Evolutionary conservation across 1,140 invertebrate genomes (phyloP).

Genomic region (Pachyrhynchus sulphureomaculatus): DNA sequence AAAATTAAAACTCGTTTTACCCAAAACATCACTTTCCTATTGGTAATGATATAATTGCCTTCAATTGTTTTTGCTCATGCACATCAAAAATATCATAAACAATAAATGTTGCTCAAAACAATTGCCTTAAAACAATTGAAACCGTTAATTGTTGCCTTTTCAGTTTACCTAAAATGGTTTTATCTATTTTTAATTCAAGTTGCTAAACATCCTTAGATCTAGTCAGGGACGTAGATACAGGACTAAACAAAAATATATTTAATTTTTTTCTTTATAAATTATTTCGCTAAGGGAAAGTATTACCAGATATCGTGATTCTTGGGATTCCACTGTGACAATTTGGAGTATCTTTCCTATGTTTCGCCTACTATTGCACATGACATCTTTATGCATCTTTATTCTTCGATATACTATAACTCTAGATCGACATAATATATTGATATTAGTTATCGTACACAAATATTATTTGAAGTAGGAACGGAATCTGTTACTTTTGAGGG

Average conservation of each 20-base stretch:
- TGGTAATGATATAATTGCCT: slow-evolving; percentile 25
- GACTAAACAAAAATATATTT: neutral
- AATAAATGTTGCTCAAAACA: slow-evolving; percentile 29
- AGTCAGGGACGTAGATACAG: neutral
- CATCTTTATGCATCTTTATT: too few species aligned
- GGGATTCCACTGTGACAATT: too few species aligned
- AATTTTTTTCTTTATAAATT: neutral
- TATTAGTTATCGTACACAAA: too few species aligned
- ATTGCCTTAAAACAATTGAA: slow-evolving; percentile 22
- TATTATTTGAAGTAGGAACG: too few species aligned
- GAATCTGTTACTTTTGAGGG: too few species aligned
- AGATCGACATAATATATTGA: too few species aligned
- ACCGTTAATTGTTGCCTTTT: slow-evolving; percentile 15
- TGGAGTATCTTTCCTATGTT: too few species aligned
- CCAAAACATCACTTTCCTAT: slow-evolving; percentile 20
- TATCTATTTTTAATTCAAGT: slow-evolving; percentile 29
- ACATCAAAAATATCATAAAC: slow-evolving; percentile 17
- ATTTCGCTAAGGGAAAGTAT: neutral
- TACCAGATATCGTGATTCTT: too few species aligned
- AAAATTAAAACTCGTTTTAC: slow-evolving; percentile 1
- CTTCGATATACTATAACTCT: too few species aligned
- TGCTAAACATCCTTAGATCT: slow-evolving; percentile 15
- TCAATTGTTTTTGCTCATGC: slow-evolving; percentile 25
- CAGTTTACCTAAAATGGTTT: slow-evolving; percentile 18
- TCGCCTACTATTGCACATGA: too few species aligned